phyloP scores from a whole-genome alignment of 2,888 invertebrate genomes.

The Augiades crinisus region DNA sequence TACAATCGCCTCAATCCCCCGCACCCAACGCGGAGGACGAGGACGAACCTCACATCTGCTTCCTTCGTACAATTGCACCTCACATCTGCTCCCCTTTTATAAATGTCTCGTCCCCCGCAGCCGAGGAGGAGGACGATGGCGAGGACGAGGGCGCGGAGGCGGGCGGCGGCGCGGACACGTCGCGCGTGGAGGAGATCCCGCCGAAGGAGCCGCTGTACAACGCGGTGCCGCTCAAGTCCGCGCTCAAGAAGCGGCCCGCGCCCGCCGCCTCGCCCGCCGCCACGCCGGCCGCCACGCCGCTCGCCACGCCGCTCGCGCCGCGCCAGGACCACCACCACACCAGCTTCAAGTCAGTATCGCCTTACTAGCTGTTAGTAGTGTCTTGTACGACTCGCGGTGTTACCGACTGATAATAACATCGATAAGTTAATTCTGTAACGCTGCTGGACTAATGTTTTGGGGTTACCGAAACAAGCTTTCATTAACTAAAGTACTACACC shows the following conservation, averaged over 20 bases:
- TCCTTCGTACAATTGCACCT: too few species aligned
- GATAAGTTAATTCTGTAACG: too few species aligned
- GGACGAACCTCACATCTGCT: too few species aligned
- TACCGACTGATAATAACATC: too few species aligned
- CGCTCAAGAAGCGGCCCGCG: slow-evolving; percentile 91
- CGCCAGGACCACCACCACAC: slow-evolving; percentile 89
- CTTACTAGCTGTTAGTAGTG: too few species aligned
- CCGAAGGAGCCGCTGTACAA: slow-evolving; percentile 96
- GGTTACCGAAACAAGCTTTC: too few species aligned
- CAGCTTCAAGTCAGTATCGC: slow-evolving; percentile 89
- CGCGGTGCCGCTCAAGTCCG: slow-evolving; percentile 95
- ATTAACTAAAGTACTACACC: too few species aligned
- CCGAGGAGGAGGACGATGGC: slow-evolving; percentile 82
- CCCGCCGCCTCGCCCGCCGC: slow-evolving; percentile 86
- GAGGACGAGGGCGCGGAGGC: slow-evolving; percentile 84
- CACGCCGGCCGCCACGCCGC: slow-evolving; percentile 72
- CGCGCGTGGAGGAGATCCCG: slow-evolving; percentile 94
- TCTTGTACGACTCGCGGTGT: too few species aligned
- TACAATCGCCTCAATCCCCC: too few species aligned
- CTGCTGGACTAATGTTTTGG: too few species aligned
- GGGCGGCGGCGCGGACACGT: slow-evolving; percentile 86
- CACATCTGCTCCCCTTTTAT: too few species aligned
- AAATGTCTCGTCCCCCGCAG: too few species aligned
- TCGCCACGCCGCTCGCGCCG: slow-evolving; percentile 71
- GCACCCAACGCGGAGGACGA: slow-evolving; percentile 73